Evolutionary conservation across 2,113 vertebrate genomes (phyloP), one percentile per base, ranked within the genome.

Genomic region (Cyprinodon variegatus): DNA sequence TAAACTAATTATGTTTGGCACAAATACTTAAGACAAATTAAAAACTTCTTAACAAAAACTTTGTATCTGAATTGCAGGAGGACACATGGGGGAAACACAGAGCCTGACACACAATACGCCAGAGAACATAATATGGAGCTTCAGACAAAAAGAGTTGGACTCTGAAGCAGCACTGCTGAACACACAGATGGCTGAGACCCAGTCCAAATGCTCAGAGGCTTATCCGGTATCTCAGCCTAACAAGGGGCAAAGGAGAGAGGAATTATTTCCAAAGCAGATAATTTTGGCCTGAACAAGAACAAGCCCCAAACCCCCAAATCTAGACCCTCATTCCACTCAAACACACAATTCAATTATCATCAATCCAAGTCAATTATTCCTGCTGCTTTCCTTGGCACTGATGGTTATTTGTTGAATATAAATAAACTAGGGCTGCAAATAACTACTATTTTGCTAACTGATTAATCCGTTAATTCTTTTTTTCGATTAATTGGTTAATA

Each of bases 131-230:
- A 69, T 17, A 70, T 37, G 71, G 62, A 50, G 73, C 48, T 64
- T 67, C 69, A 73, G 79, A 86, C 74, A 73, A 62, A 53, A 72
- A 74, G 64, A 81, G 79, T 63, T 13, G 14, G 81, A 82, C 77
- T 72, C 53, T 38, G 65, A 71, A 86, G 70, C 76, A 83, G 87
- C 72, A 36, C 36, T 3, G 13, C 77, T 72, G 78, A 73, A 83
- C 79, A 83, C 82, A 78, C 90, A 93, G 90, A 92, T 92, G 89
- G 89, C 57, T 1, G 69, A 62, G 78, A 75, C 75, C 75, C 68
- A 29, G 77, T 89, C 89, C 90, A 92, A 91, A 78, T 50, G 84
- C 83, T 78, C 66, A 43, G 6, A 83, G 91, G 83, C 84, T 81
- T 69, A 85, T 83, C 77, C 84, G 81, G 79, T 68, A 81, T 86